These are phyloP conservation scores for Cossypha dichroa DNA, from an alignment of 2,797 vertebrate species.

Conservation along the genomic window DNA sequence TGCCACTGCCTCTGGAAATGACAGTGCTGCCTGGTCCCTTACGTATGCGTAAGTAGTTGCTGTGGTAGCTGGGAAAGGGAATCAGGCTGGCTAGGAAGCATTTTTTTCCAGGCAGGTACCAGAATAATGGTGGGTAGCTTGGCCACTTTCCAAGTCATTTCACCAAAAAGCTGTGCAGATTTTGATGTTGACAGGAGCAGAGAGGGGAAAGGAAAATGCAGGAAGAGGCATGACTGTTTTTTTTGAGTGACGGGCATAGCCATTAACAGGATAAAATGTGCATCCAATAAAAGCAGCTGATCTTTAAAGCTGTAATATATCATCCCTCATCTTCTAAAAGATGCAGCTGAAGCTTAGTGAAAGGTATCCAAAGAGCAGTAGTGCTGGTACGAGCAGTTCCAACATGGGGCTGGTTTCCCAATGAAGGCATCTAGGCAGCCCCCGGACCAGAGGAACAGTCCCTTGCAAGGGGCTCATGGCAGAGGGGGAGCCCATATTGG, in stretches of 20 bases:
- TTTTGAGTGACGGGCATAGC: neutral
- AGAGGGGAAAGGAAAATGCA: neutral
- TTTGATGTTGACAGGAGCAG: neutral
- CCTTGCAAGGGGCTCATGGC: neutral
- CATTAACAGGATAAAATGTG: neutral
- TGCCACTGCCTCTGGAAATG: neutral
- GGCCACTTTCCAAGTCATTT: neutral
- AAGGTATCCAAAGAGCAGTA: neutral
- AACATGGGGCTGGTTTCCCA: neutral
- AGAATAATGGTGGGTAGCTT: neutral
- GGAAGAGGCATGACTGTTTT: neutral
- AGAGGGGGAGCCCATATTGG: rapidly evolving
- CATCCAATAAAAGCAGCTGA: neutral
- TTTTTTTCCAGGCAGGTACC: neutral
- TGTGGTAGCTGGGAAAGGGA: neutral
- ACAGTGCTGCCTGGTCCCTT: neutral
- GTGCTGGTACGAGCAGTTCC: neutral
- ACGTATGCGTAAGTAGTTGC: neutral
- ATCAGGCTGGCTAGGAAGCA: neutral
- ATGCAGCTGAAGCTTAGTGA: neutral
- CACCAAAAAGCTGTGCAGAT: neutral
- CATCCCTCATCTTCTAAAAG: neutral
- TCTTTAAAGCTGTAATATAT: neutral
- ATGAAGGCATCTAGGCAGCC: neutral
- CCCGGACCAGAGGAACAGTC: neutral